Base-by-base conservation (phyloP, 2,888 invertebrate genomes). In the Eugnorisma glareosa region DNA sequence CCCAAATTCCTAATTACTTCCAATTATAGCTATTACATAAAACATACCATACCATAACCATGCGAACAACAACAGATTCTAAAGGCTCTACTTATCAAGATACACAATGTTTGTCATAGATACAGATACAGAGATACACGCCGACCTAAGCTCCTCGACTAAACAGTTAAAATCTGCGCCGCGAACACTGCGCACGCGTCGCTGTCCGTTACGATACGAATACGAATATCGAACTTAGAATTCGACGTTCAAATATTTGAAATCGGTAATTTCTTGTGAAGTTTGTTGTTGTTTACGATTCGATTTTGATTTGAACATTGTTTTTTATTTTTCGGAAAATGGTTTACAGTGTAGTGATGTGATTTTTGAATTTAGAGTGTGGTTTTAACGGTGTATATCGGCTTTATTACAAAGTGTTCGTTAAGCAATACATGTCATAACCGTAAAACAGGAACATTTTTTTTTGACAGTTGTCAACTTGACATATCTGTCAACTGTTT, bases 131-230 rank as follows among this genome's bases (percentile, higher is more conserved):
- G 64, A 91, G 89, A 89, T 88, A 88, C 89, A 83, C 66, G 77
- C 75, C 82, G 82, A 84, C 82, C 84, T 87, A 83, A 88, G 88
- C 89, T 88, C 84, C 40, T 79, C 86, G 78, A 75, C 88, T 90
- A 92, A 94, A 93, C 96, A 96, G 96, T 96, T 94, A 92, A 94
- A 95, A 93, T 91, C 93, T 92, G 93, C 93, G 92, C 90, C 93
- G 95, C 95, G 94, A 87, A 88, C 92, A 78, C 86, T 91, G 95
- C 96, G 96, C 96, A 96, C 96, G 96, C 96, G 96, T 93, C 92
- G 90, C 91, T 71, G 75, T 64, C 80, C 78, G 81, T 80, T 84
- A 84, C 85, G 78, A 75, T 75, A 73, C 84, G 87, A 85, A 79
- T 85, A 81, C 88, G 89, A 89, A 89, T 83, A 75, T 87, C 88